These are phyloP conservation scores for Bombus consobrinus DNA, from an alignment of 1,140 invertebrate species.

Conservation along the genomic window DNA sequence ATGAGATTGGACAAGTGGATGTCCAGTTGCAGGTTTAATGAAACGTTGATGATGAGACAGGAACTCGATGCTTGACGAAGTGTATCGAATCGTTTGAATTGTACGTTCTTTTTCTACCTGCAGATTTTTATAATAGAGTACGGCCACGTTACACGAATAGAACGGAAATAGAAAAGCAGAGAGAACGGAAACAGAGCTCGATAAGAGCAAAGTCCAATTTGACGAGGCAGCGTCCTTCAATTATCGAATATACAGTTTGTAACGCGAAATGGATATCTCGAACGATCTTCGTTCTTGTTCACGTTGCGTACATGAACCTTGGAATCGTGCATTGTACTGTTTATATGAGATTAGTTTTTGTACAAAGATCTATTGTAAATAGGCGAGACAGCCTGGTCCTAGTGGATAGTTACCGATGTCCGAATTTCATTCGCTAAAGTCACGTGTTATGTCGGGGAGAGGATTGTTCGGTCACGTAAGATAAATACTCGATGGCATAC, in stretches of 20 bases:
- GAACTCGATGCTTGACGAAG: neutral
- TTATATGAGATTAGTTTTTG: constrained; percentile 78
- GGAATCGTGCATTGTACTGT: constrained; percentile 63
- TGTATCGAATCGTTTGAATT: constrained; percentile 4
- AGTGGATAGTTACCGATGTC: constrained; percentile 64
- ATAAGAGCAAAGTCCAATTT: neutral
- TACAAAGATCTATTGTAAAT: constrained; percentile 80
- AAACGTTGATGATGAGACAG: constrained; percentile 21
- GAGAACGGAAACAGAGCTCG: neutral
- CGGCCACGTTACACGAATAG: constrained; percentile 1
- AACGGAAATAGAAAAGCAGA: neutral
- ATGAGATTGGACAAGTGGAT: constrained; percentile 11
- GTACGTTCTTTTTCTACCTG: constrained; percentile 26
- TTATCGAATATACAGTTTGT: neutral
- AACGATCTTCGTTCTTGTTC: constrained; percentile 65
- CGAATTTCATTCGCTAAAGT: constrained; percentile 68
- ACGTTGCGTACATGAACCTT: constrained; percentile 14
- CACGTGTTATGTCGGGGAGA: constrained; percentile 41
- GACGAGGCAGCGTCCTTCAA: neutral
- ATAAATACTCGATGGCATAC: constrained; percentile 66
- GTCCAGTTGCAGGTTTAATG: constrained; percentile 20
- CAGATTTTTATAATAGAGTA: constrained; percentile 40
- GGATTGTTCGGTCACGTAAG: constrained; percentile 62
- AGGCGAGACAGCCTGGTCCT: constrained; percentile 67
- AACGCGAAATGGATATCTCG: constrained; percentile 10